These are phyloP conservation scores for Catharus fuscescens DNA, from an alignment of 2,113 vertebrate species.

Conservation along the genomic window DNA sequence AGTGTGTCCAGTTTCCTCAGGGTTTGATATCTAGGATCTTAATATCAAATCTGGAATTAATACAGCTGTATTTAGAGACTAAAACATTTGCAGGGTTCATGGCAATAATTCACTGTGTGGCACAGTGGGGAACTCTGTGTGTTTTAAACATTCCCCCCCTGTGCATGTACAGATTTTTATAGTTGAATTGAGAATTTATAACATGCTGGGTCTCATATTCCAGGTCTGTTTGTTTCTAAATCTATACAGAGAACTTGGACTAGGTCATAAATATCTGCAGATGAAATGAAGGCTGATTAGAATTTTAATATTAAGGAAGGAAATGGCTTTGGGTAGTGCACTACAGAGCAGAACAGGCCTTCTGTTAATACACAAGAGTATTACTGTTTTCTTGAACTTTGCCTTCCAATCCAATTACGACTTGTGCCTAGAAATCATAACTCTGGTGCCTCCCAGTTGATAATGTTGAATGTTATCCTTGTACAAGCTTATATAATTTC, in stretches of 20 bases:
- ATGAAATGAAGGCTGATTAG: slow-evolving; percentile 37
- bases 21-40: not conserved
- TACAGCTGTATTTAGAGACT: not conserved
- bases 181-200: not conserved
- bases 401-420: slow-evolving; percentile 14
- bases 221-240: not conserved
- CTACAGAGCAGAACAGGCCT: slow-evolving; percentile 27
- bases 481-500: not conserved
- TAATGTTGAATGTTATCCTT: not conserved
- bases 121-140: not conserved
- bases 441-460: slow-evolving; percentile 3
- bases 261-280: slow-evolving; percentile 15
- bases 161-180: not conserved
- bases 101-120: not conserved
- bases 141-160: not conserved
- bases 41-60: not conserved
- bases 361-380: slow-evolving; percentile 52
- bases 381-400: slow-evolving; percentile 57
- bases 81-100: not conserved
- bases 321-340: slow-evolving; percentile 34
- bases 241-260: not conserved
- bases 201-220: not conserved
- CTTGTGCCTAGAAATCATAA: slow-evolving; percentile 43
- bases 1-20: not conserved
- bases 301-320: slow-evolving; percentile 62